Conservation (phyloP, 2,888 invertebrate species). For the Pseudanteris insignis region DNA sequence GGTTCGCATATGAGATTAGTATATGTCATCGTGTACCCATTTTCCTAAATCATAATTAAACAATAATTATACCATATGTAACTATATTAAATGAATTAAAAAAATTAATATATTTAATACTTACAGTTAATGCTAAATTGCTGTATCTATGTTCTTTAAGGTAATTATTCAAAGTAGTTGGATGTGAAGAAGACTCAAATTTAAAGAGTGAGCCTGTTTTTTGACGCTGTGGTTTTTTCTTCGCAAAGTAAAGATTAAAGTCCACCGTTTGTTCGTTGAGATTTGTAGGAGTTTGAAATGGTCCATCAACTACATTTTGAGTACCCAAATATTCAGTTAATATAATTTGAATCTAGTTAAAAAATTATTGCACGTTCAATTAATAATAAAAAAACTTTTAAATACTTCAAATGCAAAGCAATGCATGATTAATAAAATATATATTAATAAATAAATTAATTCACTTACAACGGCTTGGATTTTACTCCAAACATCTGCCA, state of each 20-base stretch:
- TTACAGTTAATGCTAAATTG: constrained; percentile 58
- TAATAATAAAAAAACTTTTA: too few relatives aligned
- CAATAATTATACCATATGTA: not conserved
- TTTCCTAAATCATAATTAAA: constrained; percentile 47
- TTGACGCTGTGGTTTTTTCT: constrained; percentile 66
- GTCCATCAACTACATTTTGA: constrained; percentile 78
- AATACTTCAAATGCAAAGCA: too few relatives aligned
- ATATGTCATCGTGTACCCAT: constrained; percentile 47
- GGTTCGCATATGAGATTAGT: constrained; percentile 80
- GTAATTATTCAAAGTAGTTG: constrained; percentile 62
- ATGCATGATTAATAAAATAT: too few relatives aligned
- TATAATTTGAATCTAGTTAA: constrained; percentile 84
- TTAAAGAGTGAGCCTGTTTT: constrained; percentile 54
- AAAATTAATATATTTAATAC: not conserved
- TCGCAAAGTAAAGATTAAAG: constrained; percentile 70
- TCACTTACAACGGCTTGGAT: constrained; percentile 85
- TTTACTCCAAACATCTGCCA: constrained; percentile 87
- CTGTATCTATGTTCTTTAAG: constrained; percentile 66
- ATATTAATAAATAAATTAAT: not conserved
- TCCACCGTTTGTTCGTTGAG: constrained; percentile 67
- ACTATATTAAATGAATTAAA: not conserved
- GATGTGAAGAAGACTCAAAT: constrained; percentile 68
- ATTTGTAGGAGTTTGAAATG: constrained; percentile 67
- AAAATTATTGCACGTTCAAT: too few relatives aligned
- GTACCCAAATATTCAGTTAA: constrained; percentile 89